Conservation (phyloP, 2,113 vertebrate genomes). For the mouse (Mus musculus) region GRCm39 chr6:124812501-124813000, state of each 20-base stretch:
- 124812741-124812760: conserved; percentile 96
- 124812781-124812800: not conserved
- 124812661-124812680: conserved; percentile 96
- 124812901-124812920: fast-evolving
- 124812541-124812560: conserved; percentile 91
- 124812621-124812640: conserved; percentile 96
- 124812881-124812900: not conserved
- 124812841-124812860: not conserved
- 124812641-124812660: conserved; percentile 95
- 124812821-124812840: not conserved
- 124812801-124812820: not conserved
- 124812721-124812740: conserved; percentile 97
- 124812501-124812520: not conserved
- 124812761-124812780: not conserved
- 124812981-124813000: too few species aligned
- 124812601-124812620: conserved; percentile 95
- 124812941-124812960: not conserved
- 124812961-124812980: not conserved
- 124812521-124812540: conserved; percentile 85
- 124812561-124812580: conserved; percentile 99
- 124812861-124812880: not conserved
- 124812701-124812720: conserved; percentile 94
- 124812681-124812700: conserved; percentile 97
- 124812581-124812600: conserved; percentile 96
- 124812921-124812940: fast-evolving